Conservation (phyloP, 2,797 vertebrate species). For the Takifugu ocellatus region DNA sequence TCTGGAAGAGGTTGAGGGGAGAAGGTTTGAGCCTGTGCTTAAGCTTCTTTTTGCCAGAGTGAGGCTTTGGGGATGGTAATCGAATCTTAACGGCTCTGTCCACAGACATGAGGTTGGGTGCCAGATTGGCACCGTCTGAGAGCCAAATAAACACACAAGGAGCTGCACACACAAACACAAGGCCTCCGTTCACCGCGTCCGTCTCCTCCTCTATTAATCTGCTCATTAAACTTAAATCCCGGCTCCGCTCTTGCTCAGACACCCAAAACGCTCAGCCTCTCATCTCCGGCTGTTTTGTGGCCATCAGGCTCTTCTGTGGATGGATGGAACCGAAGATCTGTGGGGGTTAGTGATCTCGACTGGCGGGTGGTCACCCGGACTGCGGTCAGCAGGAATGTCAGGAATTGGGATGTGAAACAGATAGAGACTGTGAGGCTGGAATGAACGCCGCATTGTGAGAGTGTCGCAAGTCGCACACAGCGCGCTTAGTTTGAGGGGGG, state of each 20-base stretch:
- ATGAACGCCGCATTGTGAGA: slow-evolving; percentile 39
- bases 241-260: neutral
- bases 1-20: slow-evolving; percentile 28
- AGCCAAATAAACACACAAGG: slow-evolving; percentile 38
- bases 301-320: neutral
- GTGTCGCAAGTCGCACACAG: slow-evolving; percentile 24
- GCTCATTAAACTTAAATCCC: slow-evolving; percentile 34
- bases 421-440: slow-evolving; percentile 35
- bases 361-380: slow-evolving; percentile 36
- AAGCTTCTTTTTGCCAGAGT: slow-evolving; percentile 40
- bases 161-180: slow-evolving; percentile 49
- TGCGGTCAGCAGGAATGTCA: slow-evolving; percentile 46
- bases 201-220: slow-evolving; percentile 44
- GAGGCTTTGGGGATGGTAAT: slow-evolving; percentile 39
- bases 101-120: slow-evolving; percentile 49
- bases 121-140: slow-evolving; percentile 52
- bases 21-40: slow-evolving; percentile 43
- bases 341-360: slow-evolving; percentile 13
- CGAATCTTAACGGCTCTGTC: slow-evolving; percentile 56
- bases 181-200: slow-evolving; percentile 54
- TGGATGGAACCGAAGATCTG: slow-evolving; percentile 28
- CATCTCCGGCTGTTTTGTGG: slow-evolving; percentile 1
- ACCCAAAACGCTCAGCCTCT: slow-evolving; percentile 2
- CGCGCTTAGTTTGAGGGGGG: slow-evolving; percentile 8
- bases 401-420: slow-evolving; percentile 44